phyloP scores from a whole-genome alignment of 37 sponge, comb jelly and placozoan species.

The Ianthella basta region DNA sequence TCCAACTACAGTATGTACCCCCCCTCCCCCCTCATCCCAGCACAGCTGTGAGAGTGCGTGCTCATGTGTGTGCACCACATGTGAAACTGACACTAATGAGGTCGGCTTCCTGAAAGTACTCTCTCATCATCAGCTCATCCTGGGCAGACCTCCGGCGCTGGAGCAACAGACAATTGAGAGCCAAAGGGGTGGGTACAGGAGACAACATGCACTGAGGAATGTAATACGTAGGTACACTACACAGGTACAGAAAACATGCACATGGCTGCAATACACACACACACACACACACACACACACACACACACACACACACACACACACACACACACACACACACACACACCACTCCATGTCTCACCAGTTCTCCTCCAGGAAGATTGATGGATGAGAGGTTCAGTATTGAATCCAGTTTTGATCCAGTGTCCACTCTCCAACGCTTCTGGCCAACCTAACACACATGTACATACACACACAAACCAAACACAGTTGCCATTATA shows the following conservation, averaged over 20 bases:
- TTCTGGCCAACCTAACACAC: slow-evolving; percentile 85
- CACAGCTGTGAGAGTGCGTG: neutral
- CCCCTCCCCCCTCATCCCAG: neutral
- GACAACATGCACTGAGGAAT: neutral
- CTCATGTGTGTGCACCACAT: neutral
- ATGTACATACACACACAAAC: neutral
- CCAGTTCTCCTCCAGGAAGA: slow-evolving; percentile 93
- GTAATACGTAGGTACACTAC: neutral
- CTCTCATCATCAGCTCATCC: slow-evolving; percentile 97
- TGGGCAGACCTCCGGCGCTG: slow-evolving; percentile 81
- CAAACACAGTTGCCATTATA: neutral
- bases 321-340: neutral
- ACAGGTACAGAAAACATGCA: neutral
- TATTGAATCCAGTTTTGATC: slow-evolving; percentile 87
- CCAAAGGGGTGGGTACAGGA: too few relatives aligned
- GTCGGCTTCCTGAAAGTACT: slow-evolving; percentile 92
- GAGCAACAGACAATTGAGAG: too few relatives aligned
- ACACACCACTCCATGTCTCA: slow-evolving; percentile 20
- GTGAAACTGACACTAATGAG: slow-evolving; percentile 79
- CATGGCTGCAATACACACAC: neutral
- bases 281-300: neutral
- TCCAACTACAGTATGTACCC: too few relatives aligned
- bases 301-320: neutral
- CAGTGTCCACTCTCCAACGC: slow-evolving; percentile 95
- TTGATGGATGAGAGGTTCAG: slow-evolving; percentile 91